Evolutionary conservation across 2,113 vertebrate genomes (phyloP).

Genomic region (Ceyx melanurus): DNA sequence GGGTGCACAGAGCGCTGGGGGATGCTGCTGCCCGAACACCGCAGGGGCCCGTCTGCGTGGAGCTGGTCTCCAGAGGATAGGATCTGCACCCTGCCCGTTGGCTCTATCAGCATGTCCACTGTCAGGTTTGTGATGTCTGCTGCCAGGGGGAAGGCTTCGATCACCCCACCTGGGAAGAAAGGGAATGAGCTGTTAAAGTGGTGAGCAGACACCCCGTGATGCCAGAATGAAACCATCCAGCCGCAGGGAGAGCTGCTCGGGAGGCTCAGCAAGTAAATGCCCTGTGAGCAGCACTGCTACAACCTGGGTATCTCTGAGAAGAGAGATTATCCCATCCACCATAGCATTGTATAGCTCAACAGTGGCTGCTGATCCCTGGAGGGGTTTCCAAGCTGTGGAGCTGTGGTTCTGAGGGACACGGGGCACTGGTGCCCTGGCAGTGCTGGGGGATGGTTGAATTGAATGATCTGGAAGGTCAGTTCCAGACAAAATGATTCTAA

Average conservation of each 20-base stretch:
- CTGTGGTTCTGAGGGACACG: background rate
- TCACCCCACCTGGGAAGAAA: constrained; percentile 80
- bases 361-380: background rate
- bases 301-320: background rate
- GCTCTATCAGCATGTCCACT: constrained; percentile 89
- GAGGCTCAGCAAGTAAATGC: background rate
- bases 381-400: background rate
- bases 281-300: background rate
- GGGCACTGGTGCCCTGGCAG: background rate
- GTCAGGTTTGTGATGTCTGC: constrained; percentile 82
- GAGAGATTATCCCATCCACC: background rate
- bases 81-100: constrained; percentile 77
- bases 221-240: background rate
- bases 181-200: background rate
- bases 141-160: constrained; percentile 84
- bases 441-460: background rate
- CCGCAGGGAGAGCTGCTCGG: background rate
- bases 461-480: background rate
- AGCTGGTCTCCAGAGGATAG: constrained; percentile 87
- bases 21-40: constrained; percentile 77
- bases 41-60: constrained; percentile 76
- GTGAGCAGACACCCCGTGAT: background rate
- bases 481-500: background rate
- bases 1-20: constrained; percentile 84
- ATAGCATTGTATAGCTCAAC: background rate